These are phyloP conservation scores for Pemphigus obesinymphae DNA, from an alignment of 1,140 invertebrate species.

Conservation along the genomic window DNA sequence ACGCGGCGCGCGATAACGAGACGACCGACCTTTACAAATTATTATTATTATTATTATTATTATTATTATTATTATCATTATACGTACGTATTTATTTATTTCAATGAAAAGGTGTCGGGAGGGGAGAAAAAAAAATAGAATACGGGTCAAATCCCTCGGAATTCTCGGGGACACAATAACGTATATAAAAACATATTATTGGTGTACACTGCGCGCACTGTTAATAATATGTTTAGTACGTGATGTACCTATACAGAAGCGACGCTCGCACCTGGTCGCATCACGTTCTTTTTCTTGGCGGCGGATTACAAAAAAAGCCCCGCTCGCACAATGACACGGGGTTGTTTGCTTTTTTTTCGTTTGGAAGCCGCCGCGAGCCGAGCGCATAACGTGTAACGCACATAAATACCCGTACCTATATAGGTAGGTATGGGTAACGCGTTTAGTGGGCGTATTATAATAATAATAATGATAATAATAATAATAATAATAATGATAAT, in stretches of 20 bases:
- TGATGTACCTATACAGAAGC: not conserved
- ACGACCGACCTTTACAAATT: not conserved
- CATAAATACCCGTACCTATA: not conserved
- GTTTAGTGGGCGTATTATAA: constrained; percentile 17
- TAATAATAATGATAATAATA: not conserved
- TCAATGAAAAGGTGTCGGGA: constrained; percentile 19
- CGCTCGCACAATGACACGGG: not conserved
- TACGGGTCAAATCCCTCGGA: constrained; percentile 35
- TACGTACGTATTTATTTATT: constrained; percentile 10
- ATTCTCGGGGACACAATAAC: constrained; percentile 5
- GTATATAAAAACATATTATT: not conserved
- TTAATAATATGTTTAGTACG: not conserved
- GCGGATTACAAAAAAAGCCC: not conserved
- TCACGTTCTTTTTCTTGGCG: not conserved
- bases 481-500: not conserved
- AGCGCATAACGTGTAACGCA: not conserved
- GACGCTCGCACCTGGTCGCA: not conserved
- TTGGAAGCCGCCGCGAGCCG: constrained; percentile 28
- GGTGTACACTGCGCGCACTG: no score
- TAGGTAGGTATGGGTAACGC: not conserved
- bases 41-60: no score
- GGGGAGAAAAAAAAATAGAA: not conserved
- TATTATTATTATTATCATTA: no score
- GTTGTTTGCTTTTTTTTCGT: constrained; percentile 30
- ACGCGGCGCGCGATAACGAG: not conserved